Evolutionary conservation across 2,797 vertebrate species (phyloP), one percentile per base, ranked within the genome.

Genomic region (Danio tinwini): DNA sequence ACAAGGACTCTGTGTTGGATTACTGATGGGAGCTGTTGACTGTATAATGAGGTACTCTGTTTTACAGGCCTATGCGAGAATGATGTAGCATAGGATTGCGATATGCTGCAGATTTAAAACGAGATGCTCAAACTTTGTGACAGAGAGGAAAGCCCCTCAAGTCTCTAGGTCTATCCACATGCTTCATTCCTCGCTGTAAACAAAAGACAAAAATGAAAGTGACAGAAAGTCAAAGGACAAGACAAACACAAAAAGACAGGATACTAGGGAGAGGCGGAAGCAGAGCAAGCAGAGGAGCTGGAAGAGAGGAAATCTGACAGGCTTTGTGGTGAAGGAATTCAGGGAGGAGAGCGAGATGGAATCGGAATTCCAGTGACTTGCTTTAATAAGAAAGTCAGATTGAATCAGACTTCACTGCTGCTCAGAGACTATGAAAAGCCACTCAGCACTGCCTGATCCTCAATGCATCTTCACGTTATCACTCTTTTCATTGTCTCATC

Each of bases 241-340:
- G 86, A 81, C 81, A 88, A 77, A 87, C 87, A 87, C 84, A 88
- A 77, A 82, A 85, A 39, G 72, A 87, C 69, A 75, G 75, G 74
- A 84, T 56, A 72, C 71, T 86, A 49, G 78, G 37, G 13, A 75
- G 58, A 53, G 50, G 17, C 59, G 71, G 52, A 81, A 74, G 80
- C 58, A 73, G 42, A 78, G 50, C 21, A 47, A 37, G 49, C 17
- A 40, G 63, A 82, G 79, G 37, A 71, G 71, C 44, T 47, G 52
- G 44, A 67, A 40, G 42, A 65, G 50, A 65, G 61, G 44, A 74
- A 67, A 58, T 56, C 59, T 73, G 70, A 80, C 64, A 76, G 56
- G 56, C 56, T 78, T 78, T 78, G 65, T 44, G 45, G 45, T 52
- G 12, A 21, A 42, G 76, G 17, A 78, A 78, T 53, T 47, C 76